Percentiles rank a stretch among this genome's conserved stretches.
Conservation (phyloP, 2,888 invertebrate genomes). For the Chloroclystis v-ata region DNA sequence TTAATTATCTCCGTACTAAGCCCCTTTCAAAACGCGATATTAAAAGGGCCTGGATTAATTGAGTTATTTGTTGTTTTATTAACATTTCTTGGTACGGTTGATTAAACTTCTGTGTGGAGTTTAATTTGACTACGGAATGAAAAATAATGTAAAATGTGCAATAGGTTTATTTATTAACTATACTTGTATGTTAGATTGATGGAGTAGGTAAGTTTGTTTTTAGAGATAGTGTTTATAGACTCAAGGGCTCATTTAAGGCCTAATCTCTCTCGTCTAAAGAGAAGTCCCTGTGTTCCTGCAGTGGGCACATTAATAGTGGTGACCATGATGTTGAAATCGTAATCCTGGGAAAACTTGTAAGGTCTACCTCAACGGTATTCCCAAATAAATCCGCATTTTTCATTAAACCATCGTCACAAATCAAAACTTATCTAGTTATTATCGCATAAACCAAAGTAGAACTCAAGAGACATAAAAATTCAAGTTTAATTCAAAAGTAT, state of each 20-base stretch:
- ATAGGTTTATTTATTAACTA: too few relatives aligned
- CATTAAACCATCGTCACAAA: constrained; percentile 18
- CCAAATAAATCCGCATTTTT: constrained; percentile 2
- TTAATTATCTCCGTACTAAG: constrained; percentile 37
- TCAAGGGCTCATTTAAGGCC: too few relatives aligned
- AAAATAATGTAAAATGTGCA: too few relatives aligned
- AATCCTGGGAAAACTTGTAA: not conserved
- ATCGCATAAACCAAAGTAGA: constrained; percentile 17
- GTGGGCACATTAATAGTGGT: too few relatives aligned
- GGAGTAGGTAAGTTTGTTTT: too few relatives aligned
- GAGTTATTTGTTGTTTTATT: constrained; percentile 23
- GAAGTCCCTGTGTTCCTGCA: too few relatives aligned
- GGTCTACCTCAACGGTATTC: not conserved
- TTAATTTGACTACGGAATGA: too few relatives aligned
- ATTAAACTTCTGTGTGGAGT: constrained; percentile 7
- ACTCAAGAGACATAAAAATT: constrained; percentile 34
- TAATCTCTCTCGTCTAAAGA: too few relatives aligned
- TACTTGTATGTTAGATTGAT: too few relatives aligned
- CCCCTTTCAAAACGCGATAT: constrained; percentile 25
- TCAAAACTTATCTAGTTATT: constrained; percentile 13
- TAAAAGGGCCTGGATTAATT: constrained; percentile 23
- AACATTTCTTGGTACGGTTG: constrained; percentile 12
- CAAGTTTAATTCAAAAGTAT: constrained; percentile 33
- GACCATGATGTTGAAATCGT: too few relatives aligned
- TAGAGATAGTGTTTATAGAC: too few relatives aligned